phyloP scores from a whole-genome alignment of 2,888 invertebrate genomes.

The Ariolimax columbianus region DNA sequence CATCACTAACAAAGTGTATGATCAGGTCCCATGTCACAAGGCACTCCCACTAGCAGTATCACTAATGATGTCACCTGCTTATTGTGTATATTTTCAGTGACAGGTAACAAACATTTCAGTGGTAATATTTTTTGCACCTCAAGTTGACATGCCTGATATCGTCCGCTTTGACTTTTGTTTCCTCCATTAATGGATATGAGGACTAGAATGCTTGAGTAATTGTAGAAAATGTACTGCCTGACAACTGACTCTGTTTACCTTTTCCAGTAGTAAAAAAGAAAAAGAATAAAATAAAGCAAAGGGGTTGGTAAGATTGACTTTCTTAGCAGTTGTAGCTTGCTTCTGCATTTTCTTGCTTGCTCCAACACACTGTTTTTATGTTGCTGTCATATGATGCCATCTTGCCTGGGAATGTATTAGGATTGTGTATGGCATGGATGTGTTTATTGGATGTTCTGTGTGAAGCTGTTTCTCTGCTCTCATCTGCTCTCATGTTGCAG shows the following conservation, averaged over 20 bases:
- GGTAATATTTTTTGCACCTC: conserved; percentile 31
- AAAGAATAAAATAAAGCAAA: conserved; percentile 42
- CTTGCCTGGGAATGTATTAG: background rate
- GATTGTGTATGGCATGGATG: conserved; percentile 1
- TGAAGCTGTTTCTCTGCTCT: background rate
- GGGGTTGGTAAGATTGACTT: conserved; percentile 42
- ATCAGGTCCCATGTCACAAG: background rate
- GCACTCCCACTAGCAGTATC: background rate
- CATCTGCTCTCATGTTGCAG: background rate
- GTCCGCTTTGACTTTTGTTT: conserved; percentile 14
- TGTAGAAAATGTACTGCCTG: conserved; percentile 33
- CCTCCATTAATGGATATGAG: background rate
- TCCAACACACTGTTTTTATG: background rate
- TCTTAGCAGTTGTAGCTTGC: conserved; percentile 25
- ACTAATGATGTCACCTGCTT: conserved; percentile 25
- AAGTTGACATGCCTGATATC: conserved; percentile 6
- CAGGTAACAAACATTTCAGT: conserved; percentile 31
- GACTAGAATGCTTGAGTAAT: conserved; percentile 26
- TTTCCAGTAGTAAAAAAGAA: conserved; percentile 51
- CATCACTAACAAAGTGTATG: no score
- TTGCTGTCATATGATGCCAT: background rate
- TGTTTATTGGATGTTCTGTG: background rate
- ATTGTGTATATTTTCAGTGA: conserved; percentile 48
- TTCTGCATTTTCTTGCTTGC: conserved; percentile 35
- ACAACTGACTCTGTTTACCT: conserved; percentile 35